Percentiles rank a stretch among this genome's conserved stretches.
These are phyloP conservation scores for Anabas testudineus DNA, from an alignment of 2,797 vertebrate species.

Conservation along the genomic window DNA sequence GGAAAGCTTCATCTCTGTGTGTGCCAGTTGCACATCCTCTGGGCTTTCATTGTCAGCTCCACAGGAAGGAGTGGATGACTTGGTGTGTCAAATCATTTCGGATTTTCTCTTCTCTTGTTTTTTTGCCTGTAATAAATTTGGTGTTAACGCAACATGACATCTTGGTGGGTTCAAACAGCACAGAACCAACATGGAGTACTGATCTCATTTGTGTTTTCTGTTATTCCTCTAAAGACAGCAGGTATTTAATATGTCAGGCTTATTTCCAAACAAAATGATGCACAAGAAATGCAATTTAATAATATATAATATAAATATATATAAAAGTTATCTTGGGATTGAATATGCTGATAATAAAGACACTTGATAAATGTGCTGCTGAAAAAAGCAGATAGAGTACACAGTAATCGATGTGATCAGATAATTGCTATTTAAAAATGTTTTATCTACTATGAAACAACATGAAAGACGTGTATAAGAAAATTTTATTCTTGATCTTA, in stretches of 20 bases:
- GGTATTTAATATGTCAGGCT: neutral
- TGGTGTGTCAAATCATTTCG: constrained; percentile 34
- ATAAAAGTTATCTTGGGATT: neutral
- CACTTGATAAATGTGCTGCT: neutral
- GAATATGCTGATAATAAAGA: neutral
- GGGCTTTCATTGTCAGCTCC: constrained; percentile 66
- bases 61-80: constrained; percentile 77
- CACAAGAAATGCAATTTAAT: neutral
- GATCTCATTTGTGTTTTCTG: neutral
- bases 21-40: constrained; percentile 80
- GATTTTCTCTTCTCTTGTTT: constrained; percentile 37
- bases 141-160: neutral
- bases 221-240: no score
- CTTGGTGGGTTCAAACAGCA: neutral
- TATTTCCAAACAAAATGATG: neutral
- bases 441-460: neutral
- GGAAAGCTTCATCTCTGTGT: constrained; percentile 72
- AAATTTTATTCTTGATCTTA: neutral
- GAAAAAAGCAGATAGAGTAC: neutral
- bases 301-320: no score
- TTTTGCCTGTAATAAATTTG: constrained; percentile 9
- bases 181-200: neutral
- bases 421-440: neutral
- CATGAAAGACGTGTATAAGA: neutral
- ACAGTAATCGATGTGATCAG: neutral